Conservation (phyloP, 2,113 vertebrate species). For the Psammodynastes pulverulentus region DNA sequence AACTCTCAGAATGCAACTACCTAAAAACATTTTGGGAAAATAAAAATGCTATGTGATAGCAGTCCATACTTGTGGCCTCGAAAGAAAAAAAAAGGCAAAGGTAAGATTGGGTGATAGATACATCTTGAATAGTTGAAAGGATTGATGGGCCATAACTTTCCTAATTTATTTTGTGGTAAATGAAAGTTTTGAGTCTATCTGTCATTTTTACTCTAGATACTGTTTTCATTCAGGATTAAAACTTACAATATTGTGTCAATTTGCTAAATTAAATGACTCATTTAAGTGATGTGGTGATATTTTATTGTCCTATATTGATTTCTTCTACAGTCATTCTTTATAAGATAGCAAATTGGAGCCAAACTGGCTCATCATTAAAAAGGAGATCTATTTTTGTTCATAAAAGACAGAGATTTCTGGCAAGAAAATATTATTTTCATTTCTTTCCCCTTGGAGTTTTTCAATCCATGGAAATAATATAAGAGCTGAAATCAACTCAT, state of each 20-base stretch:
- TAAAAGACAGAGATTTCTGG: background rate
- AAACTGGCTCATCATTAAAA: background rate
- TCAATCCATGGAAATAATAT: background rate
- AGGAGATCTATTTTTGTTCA: background rate
- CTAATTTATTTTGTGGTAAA: background rate
- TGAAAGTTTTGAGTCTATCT: background rate
- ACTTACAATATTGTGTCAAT: background rate
- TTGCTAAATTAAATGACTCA: background rate
- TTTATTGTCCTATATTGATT: background rate
- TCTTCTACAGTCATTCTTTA: background rate
- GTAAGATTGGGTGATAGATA: background rate
- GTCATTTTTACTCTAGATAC: background rate
- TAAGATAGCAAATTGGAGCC: background rate
- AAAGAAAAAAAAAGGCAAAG: background rate
- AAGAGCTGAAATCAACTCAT: background rate
- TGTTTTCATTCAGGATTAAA: background rate
- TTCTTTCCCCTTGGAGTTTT: background rate
- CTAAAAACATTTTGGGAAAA: background rate
- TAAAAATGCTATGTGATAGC: background rate
- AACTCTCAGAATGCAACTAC: background rate
- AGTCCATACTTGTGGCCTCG: background rate
- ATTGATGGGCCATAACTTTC: background rate
- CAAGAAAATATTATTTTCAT: background rate
- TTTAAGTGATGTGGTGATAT: background rate
- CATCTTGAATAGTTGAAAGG: background rate